Evolutionary conservation across 2,113 vertebrate species (phyloP), one percentile per base, ranked within the genome.

Genomic region (Brienomyrus brachyistius): DNA sequence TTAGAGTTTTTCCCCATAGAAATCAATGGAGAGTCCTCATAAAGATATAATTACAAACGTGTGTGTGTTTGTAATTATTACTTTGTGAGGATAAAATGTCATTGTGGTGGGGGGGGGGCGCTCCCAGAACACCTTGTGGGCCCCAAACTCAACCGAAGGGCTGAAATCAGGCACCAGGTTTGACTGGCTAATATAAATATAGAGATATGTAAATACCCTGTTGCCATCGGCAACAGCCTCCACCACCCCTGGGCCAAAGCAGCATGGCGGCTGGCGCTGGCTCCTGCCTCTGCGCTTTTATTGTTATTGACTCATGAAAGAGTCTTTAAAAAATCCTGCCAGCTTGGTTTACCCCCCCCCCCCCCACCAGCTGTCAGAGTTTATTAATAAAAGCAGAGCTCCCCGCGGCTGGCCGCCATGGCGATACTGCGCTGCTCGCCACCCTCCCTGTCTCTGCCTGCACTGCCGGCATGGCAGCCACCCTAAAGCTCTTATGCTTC

Each of bases 361-460:
- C 74, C 52, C 51, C 83, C 87, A 66, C 74, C 83, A 88, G 90
- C 88, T 88, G 90, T 91, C 91, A 90, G 77, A 84, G 45, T 89
- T 91, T 86, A 90, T 91, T 91, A 91, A 92, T 91, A 90, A 92
- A 89, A 80, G 85, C 47, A 80, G 50, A 77, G 35, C 50, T 21
- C 23, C 88, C 47, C 23, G 47, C 11, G 2, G 23, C 88, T 10
- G 54, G 59, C 47, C 9, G 27, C 17, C 21, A 80, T 70, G n/a
- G 17, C 17, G 45, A 4, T 9, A 8, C 11, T 8, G 13, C 17
- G 3, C 54, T 27, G 31, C 48, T 86, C 17, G 2, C 77, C 66
- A 19, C 62, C 59, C 48, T 62, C 86, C 19, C 82, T 45, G 47
- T 59, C 86, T 59, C 59, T 51, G 23, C 50, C 48, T 45, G 21